A percentile compares a stretch with the other conserved stretches of the same genome.
Evolutionary conservation across 2,888 invertebrate species (phyloP).

Genomic region (Lamellibrachia satsuma): DNA sequence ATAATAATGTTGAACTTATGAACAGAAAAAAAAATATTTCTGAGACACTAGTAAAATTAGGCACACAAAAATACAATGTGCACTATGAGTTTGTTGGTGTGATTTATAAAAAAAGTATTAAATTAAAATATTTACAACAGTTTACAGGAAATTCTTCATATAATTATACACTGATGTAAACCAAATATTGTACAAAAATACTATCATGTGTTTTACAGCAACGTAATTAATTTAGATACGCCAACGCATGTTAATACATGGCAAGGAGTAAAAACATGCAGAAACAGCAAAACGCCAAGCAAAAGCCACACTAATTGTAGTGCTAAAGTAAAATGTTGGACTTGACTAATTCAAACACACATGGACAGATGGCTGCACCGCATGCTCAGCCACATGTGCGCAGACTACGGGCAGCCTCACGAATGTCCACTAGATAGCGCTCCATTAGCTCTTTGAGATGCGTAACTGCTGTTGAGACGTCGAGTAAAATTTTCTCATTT

Average conservation of each 20-base stretch:
- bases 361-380: constrained; percentile 20
- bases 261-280: constrained; percentile 8
- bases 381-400: constrained; percentile 25
- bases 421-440: constrained; percentile 21
- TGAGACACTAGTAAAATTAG: too few relatives aligned
- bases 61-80: too few relatives aligned
- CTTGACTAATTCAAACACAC: background rate
- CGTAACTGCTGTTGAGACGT: constrained; percentile 18
- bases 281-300: constrained; percentile 21
- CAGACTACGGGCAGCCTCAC: constrained; percentile 17
- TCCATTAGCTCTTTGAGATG: constrained; percentile 20
- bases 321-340: background rate
- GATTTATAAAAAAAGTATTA: constrained; percentile 7
- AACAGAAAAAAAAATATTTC: background rate
- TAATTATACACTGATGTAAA: constrained; percentile 17
- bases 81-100: background rate
- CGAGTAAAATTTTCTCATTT: constrained; percentile 22
- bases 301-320: constrained; percentile 21
- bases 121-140: constrained; percentile 19
- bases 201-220: background rate
- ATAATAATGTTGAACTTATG: background rate
- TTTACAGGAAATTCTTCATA: background rate
- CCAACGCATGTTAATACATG: background rate
- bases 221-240: background rate
- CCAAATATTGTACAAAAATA: constrained; percentile 20